A percentile compares a stretch with the other conserved stretches of the same genome.
Conservation (phyloP, 2,888 invertebrate genomes). For the Acrocyrtus sp. region DNA sequence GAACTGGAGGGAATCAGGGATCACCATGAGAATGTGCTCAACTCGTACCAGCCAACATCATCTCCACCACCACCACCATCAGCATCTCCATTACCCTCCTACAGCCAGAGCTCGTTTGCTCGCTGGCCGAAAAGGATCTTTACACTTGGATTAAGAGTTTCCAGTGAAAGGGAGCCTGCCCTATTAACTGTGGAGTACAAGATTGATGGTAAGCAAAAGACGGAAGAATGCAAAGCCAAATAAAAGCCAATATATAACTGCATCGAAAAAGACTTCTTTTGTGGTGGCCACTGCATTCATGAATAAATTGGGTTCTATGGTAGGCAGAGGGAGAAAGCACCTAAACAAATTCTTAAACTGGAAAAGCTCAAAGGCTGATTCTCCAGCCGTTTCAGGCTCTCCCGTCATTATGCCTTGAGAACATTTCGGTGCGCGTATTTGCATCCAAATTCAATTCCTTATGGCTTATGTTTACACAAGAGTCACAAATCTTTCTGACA, state of each 20-base stretch:
- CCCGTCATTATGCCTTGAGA: too few relatives aligned
- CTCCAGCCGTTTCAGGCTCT: too few relatives aligned
- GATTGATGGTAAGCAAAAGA: constrained; percentile 39
- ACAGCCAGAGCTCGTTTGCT: too few relatives aligned
- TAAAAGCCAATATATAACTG: too few relatives aligned
- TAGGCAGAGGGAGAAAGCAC: too few relatives aligned
- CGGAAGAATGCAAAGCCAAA: too few relatives aligned
- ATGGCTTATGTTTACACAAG: constrained; percentile 20
- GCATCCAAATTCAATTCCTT: constrained; percentile 35
- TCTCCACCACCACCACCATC: constrained; percentile 7
- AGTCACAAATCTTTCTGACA: constrained; percentile 52
- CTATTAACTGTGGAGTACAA: constrained; percentile 27
- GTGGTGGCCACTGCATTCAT: too few relatives aligned
- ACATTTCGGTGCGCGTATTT: too few relatives aligned
- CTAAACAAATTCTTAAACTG: too few relatives aligned
- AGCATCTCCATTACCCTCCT: constrained; percentile 5
- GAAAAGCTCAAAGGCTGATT: too few relatives aligned
- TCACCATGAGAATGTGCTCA: not conserved
- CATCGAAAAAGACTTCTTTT: too few relatives aligned
- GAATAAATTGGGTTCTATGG: too few relatives aligned
- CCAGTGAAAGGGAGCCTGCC: constrained; percentile 23
- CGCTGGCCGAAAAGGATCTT: constrained; percentile 12
- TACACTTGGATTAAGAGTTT: constrained; percentile 24
- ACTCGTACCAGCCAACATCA: constrained; percentile 3
- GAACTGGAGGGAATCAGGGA: constrained; percentile 17